These are phyloP conservation scores for Phortica okadai DNA, from an alignment of 2,888 invertebrate species.

Conservation along the genomic window DNA sequence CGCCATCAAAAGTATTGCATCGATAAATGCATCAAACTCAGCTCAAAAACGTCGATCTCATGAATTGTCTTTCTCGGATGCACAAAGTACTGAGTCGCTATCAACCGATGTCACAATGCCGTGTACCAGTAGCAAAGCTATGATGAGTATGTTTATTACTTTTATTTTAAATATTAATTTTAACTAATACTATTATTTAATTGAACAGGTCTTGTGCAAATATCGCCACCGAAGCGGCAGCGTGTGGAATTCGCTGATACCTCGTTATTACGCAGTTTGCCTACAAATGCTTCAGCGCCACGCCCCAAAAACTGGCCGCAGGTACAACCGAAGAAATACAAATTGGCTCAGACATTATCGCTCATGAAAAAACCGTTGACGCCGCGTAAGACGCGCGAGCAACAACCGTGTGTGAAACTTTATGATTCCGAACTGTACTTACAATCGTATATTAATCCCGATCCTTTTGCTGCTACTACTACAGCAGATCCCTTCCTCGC, in stretches of 20 bases:
- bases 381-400: slow-evolving; percentile 61
- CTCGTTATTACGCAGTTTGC: slow-evolving; percentile 41
- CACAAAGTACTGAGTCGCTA: slow-evolving; percentile 59
- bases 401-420: slow-evolving; percentile 60
- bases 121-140: not conserved
- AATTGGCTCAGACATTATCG: slow-evolving; percentile 62
- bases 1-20: not conserved
- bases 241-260: slow-evolving; percentile 58
- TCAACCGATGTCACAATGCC: not conserved
- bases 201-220: slow-evolving; percentile 31
- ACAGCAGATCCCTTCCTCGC: slow-evolving; percentile 84
- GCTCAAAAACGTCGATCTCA: slow-evolving; percentile 58
- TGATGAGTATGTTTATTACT: too few species aligned
- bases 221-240: slow-evolving; percentile 74
- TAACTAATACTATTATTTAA: too few species aligned
- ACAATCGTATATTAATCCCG: slow-evolving; percentile 76
- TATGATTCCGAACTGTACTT: slow-evolving; percentile 75
- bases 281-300: slow-evolving; percentile 52
- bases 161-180: too few species aligned
- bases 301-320: slow-evolving; percentile 62
- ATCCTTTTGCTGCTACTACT: slow-evolving; percentile 78
- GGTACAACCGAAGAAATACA: slow-evolving; percentile 65
- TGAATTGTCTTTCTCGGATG: slow-evolving; percentile 63
- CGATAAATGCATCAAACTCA: slow-evolving; percentile 1
- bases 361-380: slow-evolving; percentile 68